These are phyloP conservation scores for Beaufortia kweichowensis DNA, from an alignment of 2,113 vertebrate genomes.

Conservation along the genomic window DNA sequence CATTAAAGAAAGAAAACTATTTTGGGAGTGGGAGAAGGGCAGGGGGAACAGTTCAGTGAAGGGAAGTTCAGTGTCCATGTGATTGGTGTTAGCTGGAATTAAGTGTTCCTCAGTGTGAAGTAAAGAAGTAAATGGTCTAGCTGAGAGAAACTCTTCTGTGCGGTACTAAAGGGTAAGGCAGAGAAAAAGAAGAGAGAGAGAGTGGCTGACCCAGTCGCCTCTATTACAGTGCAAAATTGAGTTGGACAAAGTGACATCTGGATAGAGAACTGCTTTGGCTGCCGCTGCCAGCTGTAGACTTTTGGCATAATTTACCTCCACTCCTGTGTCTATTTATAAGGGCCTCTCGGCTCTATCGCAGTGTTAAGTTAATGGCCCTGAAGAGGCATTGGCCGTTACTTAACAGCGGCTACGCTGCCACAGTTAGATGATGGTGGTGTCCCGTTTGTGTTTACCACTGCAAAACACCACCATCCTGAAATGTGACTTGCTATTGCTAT, in stretches of 20 bases:
- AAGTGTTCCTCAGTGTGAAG: constrained; percentile 64
- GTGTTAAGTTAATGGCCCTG: constrained; percentile 68
- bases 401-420: constrained; percentile 60
- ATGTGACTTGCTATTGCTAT: not conserved
- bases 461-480: not conserved
- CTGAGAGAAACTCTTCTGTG: constrained; percentile 48
- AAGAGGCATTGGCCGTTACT: constrained; percentile 75
- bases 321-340: constrained; percentile 74
- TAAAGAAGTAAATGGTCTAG: constrained; percentile 55
- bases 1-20: constrained; percentile 25
- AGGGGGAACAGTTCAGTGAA: constrained; percentile 30
- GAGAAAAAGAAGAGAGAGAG: constrained; percentile 39
- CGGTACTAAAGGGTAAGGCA: constrained; percentile 50
- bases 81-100: constrained; percentile 65
- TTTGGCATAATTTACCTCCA: constrained; percentile 77
- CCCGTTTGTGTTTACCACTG: not conserved
- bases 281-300: constrained; percentile 49
- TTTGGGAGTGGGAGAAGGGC: constrained; percentile 20
- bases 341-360: constrained; percentile 55
- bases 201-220: constrained; percentile 62
- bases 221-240: constrained; percentile 80
- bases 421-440: constrained; percentile 18
- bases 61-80: constrained; percentile 51
- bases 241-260: constrained; percentile 74
- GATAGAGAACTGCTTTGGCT: constrained; percentile 47